Conservation (phyloP, 2,113 vertebrate species). For the Puma concolor region DNA sequence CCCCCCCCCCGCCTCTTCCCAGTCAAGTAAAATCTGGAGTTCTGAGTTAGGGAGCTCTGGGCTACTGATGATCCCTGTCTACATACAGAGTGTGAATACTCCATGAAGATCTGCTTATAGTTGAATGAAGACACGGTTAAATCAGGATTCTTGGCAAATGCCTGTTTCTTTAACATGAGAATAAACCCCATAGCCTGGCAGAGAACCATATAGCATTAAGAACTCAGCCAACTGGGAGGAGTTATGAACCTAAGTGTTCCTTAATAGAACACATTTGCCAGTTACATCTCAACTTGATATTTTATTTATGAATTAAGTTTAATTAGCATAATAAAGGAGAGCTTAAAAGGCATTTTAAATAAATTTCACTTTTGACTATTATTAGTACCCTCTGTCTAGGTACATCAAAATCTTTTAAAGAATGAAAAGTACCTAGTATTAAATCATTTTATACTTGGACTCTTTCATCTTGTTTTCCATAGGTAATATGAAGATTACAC, state of each 20-base stretch:
- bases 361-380: conserved; percentile 60
- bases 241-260: conserved; percentile 46
- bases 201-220: conserved; percentile 30
- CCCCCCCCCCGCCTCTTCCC: not conserved
- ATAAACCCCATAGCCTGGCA: not conserved
- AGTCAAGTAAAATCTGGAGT: not conserved
- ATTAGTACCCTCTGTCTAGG: conserved; percentile 52
- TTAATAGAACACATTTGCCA: conserved; percentile 62
- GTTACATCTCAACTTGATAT: conserved; percentile 59
- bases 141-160: conserved; percentile 25
- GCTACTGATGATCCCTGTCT: not conserved
- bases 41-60: not conserved
- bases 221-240: conserved; percentile 44
- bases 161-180: conserved; percentile 27
- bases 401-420: conserved; percentile 53
- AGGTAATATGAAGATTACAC: not conserved
- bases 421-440: conserved; percentile 12
- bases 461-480: conserved; percentile 39
- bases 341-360: conserved; percentile 51
- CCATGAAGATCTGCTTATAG: not conserved
- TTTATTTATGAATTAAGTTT: conserved; percentile 74
- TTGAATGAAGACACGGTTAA: not conserved
- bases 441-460: conserved; percentile 11
- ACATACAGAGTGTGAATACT: not conserved
- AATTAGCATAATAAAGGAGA: conserved; percentile 69